A percentile compares a stretch with the other conserved stretches of the same genome.
These are phyloP conservation scores for Phyllostomus hastatus DNA, from an alignment of 2,113 vertebrate genomes.

Conservation along the genomic window DNA sequence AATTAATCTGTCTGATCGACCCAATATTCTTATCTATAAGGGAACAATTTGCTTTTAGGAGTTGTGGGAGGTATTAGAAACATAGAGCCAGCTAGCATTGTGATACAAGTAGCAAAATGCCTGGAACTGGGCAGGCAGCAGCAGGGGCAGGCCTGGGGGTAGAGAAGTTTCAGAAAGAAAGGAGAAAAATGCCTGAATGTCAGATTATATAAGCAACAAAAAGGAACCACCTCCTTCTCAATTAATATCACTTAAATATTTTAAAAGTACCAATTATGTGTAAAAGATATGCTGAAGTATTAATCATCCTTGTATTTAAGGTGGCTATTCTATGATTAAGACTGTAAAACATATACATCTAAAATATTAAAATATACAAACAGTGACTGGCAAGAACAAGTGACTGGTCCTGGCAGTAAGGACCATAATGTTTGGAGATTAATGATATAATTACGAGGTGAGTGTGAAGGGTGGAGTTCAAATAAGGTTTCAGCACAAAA, in stretches of 20 bases:
- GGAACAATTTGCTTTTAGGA: background rate
- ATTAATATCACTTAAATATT: conserved; percentile 16
- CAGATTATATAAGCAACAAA: background rate
- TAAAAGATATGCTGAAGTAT: background rate
- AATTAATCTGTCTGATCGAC: background rate
- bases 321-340: background rate
- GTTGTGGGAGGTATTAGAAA: background rate
- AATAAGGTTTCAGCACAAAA: background rate
- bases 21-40: background rate
- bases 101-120: background rate
- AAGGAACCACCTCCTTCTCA: background rate
- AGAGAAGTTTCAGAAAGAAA: background rate
- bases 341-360: background rate
- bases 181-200: background rate
- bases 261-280: background rate
- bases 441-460: background rate
- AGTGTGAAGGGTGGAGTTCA: background rate
- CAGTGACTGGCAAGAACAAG: background rate
- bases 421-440: background rate
- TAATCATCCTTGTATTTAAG: background rate
- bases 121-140: background rate
- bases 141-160: accelerated
- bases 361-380: conserved; percentile 25
- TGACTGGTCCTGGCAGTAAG: background rate
- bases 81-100: background rate